These are phyloP conservation scores for Parasteatoda lunata DNA, from an alignment of 2,888 invertebrate species.

Conservation along the genomic window DNA sequence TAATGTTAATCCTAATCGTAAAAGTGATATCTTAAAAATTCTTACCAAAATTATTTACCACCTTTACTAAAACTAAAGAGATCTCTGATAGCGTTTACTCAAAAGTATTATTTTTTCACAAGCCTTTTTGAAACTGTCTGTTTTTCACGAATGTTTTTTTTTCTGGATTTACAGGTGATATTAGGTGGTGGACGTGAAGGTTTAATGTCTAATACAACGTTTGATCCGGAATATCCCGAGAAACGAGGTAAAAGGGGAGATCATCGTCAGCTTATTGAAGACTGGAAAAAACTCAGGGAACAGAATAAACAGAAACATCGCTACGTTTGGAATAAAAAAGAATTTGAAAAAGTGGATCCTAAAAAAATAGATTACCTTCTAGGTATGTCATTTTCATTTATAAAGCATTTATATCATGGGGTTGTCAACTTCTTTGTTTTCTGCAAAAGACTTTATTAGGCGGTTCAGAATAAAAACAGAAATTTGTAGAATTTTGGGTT, in stretches of 20 bases:
- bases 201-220: slow-evolving; percentile 79
- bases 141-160: background rate
- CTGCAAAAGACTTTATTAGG: no score
- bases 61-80: no score
- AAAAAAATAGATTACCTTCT: slow-evolving; percentile 80
- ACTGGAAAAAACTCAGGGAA: slow-evolving; percentile 77
- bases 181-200: slow-evolving; percentile 84
- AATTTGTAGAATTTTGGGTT: no score
- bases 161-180: slow-evolving; percentile 78
- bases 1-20: no score
- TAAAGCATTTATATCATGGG: no score
- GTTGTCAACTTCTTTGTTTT: no score
- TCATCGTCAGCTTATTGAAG: slow-evolving; percentile 80
- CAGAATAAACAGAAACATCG: slow-evolving; percentile 73
- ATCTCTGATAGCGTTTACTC: no score
- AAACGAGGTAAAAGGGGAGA: slow-evolving; percentile 78
- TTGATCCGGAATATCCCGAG: slow-evolving; percentile 78
- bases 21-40: no score
- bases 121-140: background rate
- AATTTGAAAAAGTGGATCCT: slow-evolving; percentile 77
- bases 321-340: slow-evolving; percentile 79
- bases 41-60: no score
- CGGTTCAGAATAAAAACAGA: no score
- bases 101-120: background rate
- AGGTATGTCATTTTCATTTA: slow-evolving; percentile 74